A percentile compares a stretch with the other conserved stretches of the same genome.
Evolutionary conservation across 1,140 invertebrate genomes (phyloP).

Genomic region (Caenorhabditis briggsae): DNA sequence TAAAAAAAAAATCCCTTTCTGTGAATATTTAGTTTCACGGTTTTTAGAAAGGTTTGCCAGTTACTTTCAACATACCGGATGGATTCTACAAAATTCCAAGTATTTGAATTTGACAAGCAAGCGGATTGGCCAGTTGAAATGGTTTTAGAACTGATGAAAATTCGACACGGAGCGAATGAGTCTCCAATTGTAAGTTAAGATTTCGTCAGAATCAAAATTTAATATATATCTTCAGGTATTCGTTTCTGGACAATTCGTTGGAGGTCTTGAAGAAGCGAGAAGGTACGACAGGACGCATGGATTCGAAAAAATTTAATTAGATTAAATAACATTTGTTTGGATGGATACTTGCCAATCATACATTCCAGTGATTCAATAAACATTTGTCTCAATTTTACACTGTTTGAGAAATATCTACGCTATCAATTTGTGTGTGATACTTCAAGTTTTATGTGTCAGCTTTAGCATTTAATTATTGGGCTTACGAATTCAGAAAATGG

Average conservation of each 20-base stretch:
- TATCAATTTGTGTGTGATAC: too few species aligned
- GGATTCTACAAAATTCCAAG: slow-evolving; percentile 8
- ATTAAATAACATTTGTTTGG: background rate
- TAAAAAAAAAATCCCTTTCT: background rate
- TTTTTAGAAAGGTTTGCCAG: slow-evolving; percentile 29
- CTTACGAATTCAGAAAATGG: background rate
- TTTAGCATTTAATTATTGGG: background rate
- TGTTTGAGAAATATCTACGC: background rate
- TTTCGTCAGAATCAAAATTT: background rate
- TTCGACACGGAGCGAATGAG: background rate
- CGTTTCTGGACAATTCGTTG: slow-evolving; percentile 50
- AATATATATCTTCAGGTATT: slow-evolving; percentile 25
- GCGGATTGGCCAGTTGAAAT: slow-evolving; percentile 29
- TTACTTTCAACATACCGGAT: slow-evolving; percentile 5
- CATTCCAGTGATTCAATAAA: too few species aligned
- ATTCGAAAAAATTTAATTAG: background rate
- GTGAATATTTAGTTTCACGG: background rate
- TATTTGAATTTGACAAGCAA: slow-evolving; percentile 55
- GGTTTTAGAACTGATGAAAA: slow-evolving; percentile 16
- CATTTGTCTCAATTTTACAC: too few species aligned
- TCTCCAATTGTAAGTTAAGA: slow-evolving; percentile 36
- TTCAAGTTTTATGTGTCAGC: background rate
- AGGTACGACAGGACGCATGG: background rate
- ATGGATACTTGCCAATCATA: background rate
- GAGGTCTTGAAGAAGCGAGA: slow-evolving; percentile 44